phyloP scores from a whole-genome alignment of 2,888 invertebrate species.

The Selenia dentaria region DNA sequence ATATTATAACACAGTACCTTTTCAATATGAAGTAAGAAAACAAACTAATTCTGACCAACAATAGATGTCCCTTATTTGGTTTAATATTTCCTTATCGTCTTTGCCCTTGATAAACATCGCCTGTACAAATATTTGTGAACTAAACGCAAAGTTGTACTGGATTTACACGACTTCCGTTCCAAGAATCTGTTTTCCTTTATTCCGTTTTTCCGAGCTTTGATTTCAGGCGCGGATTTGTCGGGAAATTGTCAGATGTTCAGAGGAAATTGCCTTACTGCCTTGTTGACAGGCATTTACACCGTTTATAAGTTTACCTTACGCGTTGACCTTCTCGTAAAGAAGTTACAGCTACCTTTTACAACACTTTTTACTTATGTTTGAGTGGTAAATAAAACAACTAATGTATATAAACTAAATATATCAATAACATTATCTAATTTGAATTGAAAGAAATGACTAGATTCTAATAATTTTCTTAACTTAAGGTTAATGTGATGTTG shows the following conservation, averaged over 20 bases:
- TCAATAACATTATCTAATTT: no score
- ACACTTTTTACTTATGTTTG: no score
- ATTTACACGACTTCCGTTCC: constrained; percentile 22
- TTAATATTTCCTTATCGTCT: background rate
- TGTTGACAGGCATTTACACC: constrained; percentile 47
- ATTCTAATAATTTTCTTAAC: no score
- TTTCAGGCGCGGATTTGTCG: constrained; percentile 43
- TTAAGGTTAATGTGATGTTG: no score
- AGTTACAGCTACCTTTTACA: background rate
- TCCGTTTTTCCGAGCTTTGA: constrained; percentile 43
- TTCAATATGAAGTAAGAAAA: no score
- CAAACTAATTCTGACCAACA: no score
- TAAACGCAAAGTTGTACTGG: constrained; percentile 20
- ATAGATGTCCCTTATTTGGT: no score
- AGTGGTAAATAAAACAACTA: no score
- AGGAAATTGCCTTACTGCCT: constrained; percentile 57
- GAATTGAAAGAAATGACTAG: no score
- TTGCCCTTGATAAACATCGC: background rate
- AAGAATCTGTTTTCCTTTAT: constrained; percentile 35
- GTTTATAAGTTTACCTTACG: constrained; percentile 22
- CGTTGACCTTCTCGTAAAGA: constrained; percentile 1
- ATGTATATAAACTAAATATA: no score
- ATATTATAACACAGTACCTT: no score
- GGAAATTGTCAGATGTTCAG: constrained; percentile 61
- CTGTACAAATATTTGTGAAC: constrained; percentile 14